Base-by-base conservation (phyloP, 2,113 vertebrate species). In the Mionectes macconnelli region DNA sequence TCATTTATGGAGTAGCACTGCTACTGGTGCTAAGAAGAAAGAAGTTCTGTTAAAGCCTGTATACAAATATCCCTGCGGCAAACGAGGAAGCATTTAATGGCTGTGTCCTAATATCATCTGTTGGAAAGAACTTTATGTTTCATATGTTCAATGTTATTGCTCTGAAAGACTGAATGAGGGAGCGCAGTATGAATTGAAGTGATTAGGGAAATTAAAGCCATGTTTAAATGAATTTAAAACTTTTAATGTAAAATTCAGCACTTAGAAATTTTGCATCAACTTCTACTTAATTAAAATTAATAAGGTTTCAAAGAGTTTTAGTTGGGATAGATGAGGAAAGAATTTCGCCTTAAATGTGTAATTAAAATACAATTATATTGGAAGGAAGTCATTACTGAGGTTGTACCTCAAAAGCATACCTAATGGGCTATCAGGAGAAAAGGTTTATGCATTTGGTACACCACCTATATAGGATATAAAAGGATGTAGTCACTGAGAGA, bases 291-390 rank as follows among this genome's bases (percentile, higher is more conserved):
- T 95, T 92, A 96, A 92, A 95, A 94, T 95, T 94, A 92, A 93
- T 94, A 95, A 78, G 87, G 77, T 94, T 94, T 94, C 91, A 84
- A 75, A 90, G 88, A 86, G n/a, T 95, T 93, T 89, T 90, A 95
- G 75, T 59, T 94, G 56, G 86, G 89, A 77, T 93, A 90, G 84
- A 97, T 79, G 76, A 84, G 68, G 55, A 92, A 93, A 68, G 42
- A 96, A 92, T 90, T 93, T 95, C 86, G 76, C 84, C 81, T 95
- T 94, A 97, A 97, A 96, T 57, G 66, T 82, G 84, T 94, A 95
- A 95, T 96, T 97, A 95, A 97, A 97, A 95, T 94, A 91, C 89
- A 97, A 95, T 97, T 96, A 95, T 40, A 64, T 72, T 84, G 62
- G 40, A 89, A 95, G 73, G 84, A 95, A 96, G 84, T 95, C 33